A percentile compares a stretch with the other conserved stretches of the same genome.
Evolutionary conservation across 1,140 invertebrate genomes (phyloP).

Genomic region (Drosophila prosaltans): DNA sequence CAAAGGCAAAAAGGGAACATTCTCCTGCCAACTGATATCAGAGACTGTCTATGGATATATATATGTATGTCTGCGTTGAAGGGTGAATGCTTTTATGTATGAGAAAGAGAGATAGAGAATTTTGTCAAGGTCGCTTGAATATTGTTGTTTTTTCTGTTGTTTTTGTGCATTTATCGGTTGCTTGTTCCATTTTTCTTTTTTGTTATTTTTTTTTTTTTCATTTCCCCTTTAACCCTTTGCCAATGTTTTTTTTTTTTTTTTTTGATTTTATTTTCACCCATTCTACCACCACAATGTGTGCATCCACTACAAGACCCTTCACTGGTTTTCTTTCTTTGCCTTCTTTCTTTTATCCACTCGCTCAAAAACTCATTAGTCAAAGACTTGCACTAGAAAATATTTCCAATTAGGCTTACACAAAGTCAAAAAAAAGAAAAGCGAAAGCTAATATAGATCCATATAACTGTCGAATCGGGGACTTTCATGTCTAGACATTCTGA

Average conservation of each 20-base stretch:
- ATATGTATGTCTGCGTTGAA: background rate
- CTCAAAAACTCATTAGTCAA: slow-evolving; percentile 63
- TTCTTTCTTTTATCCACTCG: slow-evolving; percentile 44
- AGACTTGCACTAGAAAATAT: slow-evolving; percentile 45
- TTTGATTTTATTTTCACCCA: slow-evolving; percentile 6
- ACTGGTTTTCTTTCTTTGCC: background rate
- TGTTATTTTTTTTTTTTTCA: slow-evolving; percentile 23
- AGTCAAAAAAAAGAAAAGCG: background rate
- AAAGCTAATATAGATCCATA: background rate
- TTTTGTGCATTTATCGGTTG: slow-evolving; percentile 43
- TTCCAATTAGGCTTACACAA: slow-evolving; percentile 48
- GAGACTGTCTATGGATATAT: background rate
- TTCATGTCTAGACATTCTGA: too few species aligned
- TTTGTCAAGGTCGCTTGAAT: slow-evolving; percentile 47
- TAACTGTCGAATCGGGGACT: too few species aligned
- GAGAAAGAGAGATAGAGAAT: slow-evolving; percentile 15
- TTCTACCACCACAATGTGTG: background rate
- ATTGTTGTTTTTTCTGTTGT: slow-evolving; percentile 15
- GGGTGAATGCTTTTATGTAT: background rate
- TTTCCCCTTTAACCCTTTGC: too few species aligned
- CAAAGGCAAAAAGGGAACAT: slow-evolving; percentile 24
- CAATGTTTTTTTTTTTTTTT: background rate
- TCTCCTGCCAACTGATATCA: slow-evolving; percentile 16
- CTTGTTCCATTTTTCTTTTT: slow-evolving; percentile 30
- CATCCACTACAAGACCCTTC: background rate